Percentiles rank a stretch among this genome's conserved stretches.
phyloP scores from a whole-genome alignment of 2,888 invertebrate genomes.

The Caenorhabditis wallacei region DNA sequence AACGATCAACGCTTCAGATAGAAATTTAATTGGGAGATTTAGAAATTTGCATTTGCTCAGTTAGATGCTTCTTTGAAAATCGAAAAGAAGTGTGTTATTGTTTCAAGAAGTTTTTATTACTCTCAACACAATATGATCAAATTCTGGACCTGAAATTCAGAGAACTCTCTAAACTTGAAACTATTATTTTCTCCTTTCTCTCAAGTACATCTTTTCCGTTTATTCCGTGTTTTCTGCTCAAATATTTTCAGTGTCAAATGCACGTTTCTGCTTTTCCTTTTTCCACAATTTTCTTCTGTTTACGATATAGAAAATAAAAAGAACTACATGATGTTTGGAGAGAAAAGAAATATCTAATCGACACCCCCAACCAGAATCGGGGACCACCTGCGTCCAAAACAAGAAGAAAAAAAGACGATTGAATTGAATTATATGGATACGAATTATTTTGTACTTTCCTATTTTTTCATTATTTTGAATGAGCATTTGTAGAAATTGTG shows the following conservation, averaged over 20 bases:
- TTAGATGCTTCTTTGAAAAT: too few relatives aligned
- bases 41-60: too few relatives aligned
- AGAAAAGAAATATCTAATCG: constrained; percentile 32
- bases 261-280: constrained; percentile 22
- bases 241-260: constrained; percentile 34
- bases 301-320: constrained; percentile 13
- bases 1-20: too few relatives aligned
- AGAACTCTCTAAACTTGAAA: too few relatives aligned
- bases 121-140: too few relatives aligned
- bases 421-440: constrained; percentile 36
- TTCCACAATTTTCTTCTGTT: constrained; percentile 1
- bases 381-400: constrained; percentile 53
- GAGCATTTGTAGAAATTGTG: not conserved
- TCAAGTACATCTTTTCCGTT: not conserved
- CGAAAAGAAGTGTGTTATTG: too few relatives aligned
- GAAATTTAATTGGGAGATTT: too few relatives aligned
- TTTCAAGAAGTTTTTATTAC: too few relatives aligned
- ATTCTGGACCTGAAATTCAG: too few relatives aligned
- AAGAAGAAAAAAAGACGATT: constrained; percentile 8
- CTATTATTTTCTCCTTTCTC: not conserved
- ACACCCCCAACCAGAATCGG: constrained; percentile 13
- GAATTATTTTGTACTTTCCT: constrained; percentile 44
- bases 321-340: constrained; percentile 29
- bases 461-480: not conserved
- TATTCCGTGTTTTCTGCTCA: constrained; percentile 15